Evolutionary conservation across 2,888 invertebrate species (phyloP).

Genomic region (Eupeodes latifasciatus): DNA sequence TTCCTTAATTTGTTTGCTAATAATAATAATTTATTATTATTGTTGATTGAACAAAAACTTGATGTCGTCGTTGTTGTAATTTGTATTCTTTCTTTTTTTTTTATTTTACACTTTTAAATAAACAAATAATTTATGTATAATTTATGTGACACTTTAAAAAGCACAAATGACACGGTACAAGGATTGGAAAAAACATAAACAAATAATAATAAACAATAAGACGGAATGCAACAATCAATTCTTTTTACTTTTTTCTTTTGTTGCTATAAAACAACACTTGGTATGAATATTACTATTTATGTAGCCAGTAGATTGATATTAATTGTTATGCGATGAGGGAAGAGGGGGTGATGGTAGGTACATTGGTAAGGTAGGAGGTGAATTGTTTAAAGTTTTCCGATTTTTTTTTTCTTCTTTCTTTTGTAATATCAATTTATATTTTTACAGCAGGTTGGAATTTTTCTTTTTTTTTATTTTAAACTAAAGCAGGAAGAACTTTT

Average conservation of each 20-base stretch:
- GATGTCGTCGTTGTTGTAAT: not conserved
- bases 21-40: not conserved
- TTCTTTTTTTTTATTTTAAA: not conserved
- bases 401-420: not conserved
- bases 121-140: not conserved
- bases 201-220: not conserved
- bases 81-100: not conserved
- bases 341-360: not conserved
- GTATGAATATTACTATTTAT: too few relatives aligned
- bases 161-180: slow-evolving; percentile 10
- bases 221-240: slow-evolving; percentile 27
- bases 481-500: not conserved
- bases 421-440: not conserved
- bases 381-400: not conserved
- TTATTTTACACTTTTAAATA: slow-evolving; percentile 6
- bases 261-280: not conserved
- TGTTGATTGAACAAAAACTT: slow-evolving; percentile 13
- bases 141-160: slow-evolving; percentile 9
- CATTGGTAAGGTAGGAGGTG: slow-evolving; percentile 1
- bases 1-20: slow-evolving; percentile 25
- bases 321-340: slow-evolving; percentile 8
- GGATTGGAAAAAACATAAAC: not conserved
- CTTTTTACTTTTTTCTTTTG: not conserved
- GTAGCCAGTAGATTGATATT: not conserved
- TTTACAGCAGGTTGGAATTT: not conserved